These are phyloP conservation scores for Labrus mixtus DNA, from an alignment of 2,113 vertebrate genomes.

Conservation along the genomic window DNA sequence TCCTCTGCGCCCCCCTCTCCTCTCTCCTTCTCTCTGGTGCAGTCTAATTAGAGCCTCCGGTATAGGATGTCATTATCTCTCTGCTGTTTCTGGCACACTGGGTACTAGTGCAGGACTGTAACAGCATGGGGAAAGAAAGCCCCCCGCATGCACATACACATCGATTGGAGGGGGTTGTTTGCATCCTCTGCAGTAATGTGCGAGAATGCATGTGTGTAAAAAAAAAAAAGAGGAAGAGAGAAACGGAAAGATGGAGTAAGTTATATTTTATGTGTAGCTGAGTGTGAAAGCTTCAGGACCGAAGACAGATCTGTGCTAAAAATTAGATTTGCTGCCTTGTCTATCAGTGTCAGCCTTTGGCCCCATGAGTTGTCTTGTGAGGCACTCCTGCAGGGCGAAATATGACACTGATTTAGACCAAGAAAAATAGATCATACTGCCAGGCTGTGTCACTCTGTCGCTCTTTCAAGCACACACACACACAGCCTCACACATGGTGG, in stretches of 20 bases:
- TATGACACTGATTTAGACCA: slow-evolving; percentile 51
- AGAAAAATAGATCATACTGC: slow-evolving; percentile 59
- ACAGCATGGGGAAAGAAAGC: slow-evolving; percentile 66
- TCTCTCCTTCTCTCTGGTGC: slow-evolving; percentile 47
- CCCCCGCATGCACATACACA: slow-evolving; percentile 13
- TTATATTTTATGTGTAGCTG: slow-evolving; percentile 28
- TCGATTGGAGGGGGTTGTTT: neutral
- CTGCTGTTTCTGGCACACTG: slow-evolving; percentile 73
- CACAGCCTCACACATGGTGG: slow-evolving; percentile 1
- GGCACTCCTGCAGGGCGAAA: slow-evolving; percentile 41
- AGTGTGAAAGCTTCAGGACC: slow-evolving; percentile 21
- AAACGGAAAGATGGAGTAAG: slow-evolving; percentile 2
- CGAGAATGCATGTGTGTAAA: slow-evolving; percentile 7
- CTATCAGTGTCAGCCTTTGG: slow-evolving; percentile 61
- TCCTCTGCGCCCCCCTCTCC: no score
- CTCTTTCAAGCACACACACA: slow-evolving; percentile 35
- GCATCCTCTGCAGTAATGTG: slow-evolving; percentile 27
- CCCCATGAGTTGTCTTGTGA: slow-evolving; percentile 40
- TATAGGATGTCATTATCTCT: slow-evolving; percentile 79
- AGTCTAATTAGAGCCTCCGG: slow-evolving; percentile 80
- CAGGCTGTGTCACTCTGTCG: slow-evolving; percentile 29
- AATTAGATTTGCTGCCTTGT: slow-evolving; percentile 53
- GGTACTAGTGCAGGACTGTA: slow-evolving; percentile 66
- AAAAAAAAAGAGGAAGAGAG: neutral
- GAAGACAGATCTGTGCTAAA: slow-evolving; percentile 58